Evolutionary conservation across 2,113 vertebrate species (phyloP).

Genomic region (Anser cygnoides): DNA sequence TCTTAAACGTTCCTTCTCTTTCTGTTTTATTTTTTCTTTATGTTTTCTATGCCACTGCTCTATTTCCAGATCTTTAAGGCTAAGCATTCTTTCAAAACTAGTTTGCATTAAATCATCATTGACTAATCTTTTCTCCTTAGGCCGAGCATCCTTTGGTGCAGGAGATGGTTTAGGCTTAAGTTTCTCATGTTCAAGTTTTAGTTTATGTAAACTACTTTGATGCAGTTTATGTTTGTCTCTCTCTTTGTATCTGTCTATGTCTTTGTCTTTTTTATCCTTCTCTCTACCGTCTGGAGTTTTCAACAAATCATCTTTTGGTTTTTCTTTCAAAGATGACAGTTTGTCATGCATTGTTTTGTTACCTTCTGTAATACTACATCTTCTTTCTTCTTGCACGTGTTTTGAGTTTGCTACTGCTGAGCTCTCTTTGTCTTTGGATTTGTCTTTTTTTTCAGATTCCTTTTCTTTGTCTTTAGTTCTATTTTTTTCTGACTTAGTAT

Average conservation of each 20-base stretch:
- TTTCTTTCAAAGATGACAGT: slow-evolving; percentile 79
- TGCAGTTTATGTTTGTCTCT: slow-evolving; percentile 88
- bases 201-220: slow-evolving; percentile 78
- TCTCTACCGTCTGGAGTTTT: slow-evolving; percentile 87
- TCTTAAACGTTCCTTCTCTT: slow-evolving; percentile 92
- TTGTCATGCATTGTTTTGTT: slow-evolving; percentile 80
- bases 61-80: slow-evolving; percentile 96
- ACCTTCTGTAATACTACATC: slow-evolving; percentile 77
- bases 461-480: slow-evolving; percentile 87
- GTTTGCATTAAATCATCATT: slow-evolving; percentile 99
- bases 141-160: slow-evolving; percentile 84
- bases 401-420: slow-evolving; percentile 76
- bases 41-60: slow-evolving; percentile 98
- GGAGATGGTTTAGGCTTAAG: slow-evolving; percentile 83
- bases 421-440: slow-evolving; percentile 81
- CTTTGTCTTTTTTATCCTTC: slow-evolving; percentile 91
- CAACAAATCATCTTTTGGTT: slow-evolving; percentile 89
- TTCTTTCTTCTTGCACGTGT: slow-evolving; percentile 87
- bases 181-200: slow-evolving; percentile 84
- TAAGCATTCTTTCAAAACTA: slow-evolving; percentile 98
- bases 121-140: slow-evolving; percentile 95
- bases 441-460: slow-evolving; percentile 88
- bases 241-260: slow-evolving; percentile 90
- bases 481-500: slow-evolving; percentile 84
- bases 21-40: slow-evolving; percentile 98